Percentiles rank a stretch among this genome's conserved stretches.
Evolutionary conservation across 2,797 vertebrate genomes (phyloP).

Genomic region (Distichodus sexfasciatus): DNA sequence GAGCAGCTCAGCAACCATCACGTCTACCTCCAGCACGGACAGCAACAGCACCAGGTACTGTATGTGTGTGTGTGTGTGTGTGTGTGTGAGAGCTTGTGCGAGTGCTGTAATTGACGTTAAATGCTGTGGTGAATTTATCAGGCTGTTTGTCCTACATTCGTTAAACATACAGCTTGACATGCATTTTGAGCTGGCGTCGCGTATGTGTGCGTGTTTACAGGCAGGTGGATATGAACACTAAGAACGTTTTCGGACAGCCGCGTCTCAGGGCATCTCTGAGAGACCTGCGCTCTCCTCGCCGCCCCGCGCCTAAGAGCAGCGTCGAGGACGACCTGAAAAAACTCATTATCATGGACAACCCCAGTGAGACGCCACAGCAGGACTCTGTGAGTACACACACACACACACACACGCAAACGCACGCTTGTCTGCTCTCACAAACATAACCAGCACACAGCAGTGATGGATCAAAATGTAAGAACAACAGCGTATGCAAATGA

Average conservation of each 20-base stretch:
- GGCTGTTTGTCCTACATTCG: not conserved
- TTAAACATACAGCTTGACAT: too few relatives aligned
- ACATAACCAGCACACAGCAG: not conserved
- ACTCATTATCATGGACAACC: slow-evolving; percentile 91
- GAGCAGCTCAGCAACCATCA: slow-evolving; percentile 56
- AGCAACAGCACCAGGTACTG: slow-evolving; percentile 65
- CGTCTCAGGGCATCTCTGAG: slow-evolving; percentile 86
- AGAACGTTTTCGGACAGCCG: slow-evolving; percentile 91
- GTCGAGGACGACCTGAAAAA: slow-evolving; percentile 92
- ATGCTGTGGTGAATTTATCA: not conserved
- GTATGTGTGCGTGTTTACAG: slow-evolving; percentile 58
- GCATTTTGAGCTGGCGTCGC: too few relatives aligned
- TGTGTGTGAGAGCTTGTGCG: not conserved
- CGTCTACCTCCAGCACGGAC: slow-evolving; percentile 55
- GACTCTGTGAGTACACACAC: slow-evolving; percentile 62
- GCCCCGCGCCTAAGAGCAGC: slow-evolving; percentile 83
- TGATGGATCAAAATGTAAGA: too few relatives aligned
- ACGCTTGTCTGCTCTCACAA: not conserved
- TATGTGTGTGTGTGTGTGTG: not conserved
- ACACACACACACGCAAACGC: not conserved
- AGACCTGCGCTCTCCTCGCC: slow-evolving; percentile 88
- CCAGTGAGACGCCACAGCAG: slow-evolving; percentile 68
- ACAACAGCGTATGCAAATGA: too few relatives aligned
- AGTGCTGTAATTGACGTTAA: too few relatives aligned
- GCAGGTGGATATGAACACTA: slow-evolving; percentile 83